Evolutionary conservation across 2,113 vertebrate genomes (phyloP).

Genomic region (Antigone vipio): DNA sequence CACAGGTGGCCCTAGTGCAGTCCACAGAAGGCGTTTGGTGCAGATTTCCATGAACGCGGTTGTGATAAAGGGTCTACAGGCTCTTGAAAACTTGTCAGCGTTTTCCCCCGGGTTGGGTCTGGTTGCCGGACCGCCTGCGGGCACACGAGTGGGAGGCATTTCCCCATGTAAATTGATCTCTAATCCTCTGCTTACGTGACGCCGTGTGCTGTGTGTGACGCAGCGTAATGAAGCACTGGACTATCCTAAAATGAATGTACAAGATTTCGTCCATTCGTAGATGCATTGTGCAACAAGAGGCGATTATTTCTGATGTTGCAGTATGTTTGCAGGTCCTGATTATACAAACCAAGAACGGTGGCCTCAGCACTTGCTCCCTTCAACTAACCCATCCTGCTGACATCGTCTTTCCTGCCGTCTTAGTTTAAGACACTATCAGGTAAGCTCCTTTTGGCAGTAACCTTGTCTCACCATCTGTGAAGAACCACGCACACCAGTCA

Average conservation of each 20-base stretch:
- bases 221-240: not conserved
- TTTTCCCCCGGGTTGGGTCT: not conserved
- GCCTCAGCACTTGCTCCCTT: not conserved
- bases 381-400: not conserved
- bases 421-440: not conserved
- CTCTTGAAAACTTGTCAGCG: not conserved
- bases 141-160: not conserved
- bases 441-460: not conserved
- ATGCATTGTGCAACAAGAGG: fast-evolving
- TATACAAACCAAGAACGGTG: not conserved
- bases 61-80: not conserved
- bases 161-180: not conserved
- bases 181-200: not conserved
- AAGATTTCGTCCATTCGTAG: not conserved
- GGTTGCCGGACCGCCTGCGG: not conserved
- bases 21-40: not conserved
- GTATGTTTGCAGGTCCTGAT: not conserved
- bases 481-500: fast-evolving
- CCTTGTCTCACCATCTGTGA: not conserved
- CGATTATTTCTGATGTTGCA: not conserved
- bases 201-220: not conserved
- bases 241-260: not conserved
- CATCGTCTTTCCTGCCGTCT: not conserved
- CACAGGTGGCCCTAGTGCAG: not conserved
- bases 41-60: not conserved